Evolutionary conservation across 2,113 vertebrate genomes (phyloP), one percentile per base, ranked within the genome.

Genomic region (Garra rufa): DNA sequence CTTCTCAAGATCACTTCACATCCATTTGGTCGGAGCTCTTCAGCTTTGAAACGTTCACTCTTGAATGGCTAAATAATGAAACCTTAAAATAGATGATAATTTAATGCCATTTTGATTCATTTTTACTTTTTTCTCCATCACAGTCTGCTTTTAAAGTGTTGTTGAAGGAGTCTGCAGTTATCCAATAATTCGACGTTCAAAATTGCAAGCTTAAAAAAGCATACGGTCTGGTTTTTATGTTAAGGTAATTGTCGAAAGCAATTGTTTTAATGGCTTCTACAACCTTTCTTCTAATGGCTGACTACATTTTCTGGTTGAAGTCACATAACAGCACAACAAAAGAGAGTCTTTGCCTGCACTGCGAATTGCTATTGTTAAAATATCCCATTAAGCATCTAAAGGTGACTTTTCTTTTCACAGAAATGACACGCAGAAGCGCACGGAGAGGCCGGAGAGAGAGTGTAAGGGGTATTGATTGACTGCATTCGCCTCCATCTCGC

Each of bases 401-500:
- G 92, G 93, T 94, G 93, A 94, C 93, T 93, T 94, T 94, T 86
- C 89, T 90, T 93, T 94, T 94, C 90, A 92, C 26, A 75, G 82
- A 41, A 82, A 90, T 91, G 92, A 93, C 91, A 92, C 90, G 87
- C 89, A 90, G 84, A 86, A 82, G 28, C 24, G 85, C 93, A 78
- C 88, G 88, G 80, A 67, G 38, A 83, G 85, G 14, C 14, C 8
- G 6, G 15, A 59, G 57, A 28, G 44, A 82, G 76, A 78, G 41
- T 61, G 77, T 59, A 77, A n/a, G 38, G 46, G 44, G 59, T 92
- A 94, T 93, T 93, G 93, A 94, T 94, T 92, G 91, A 90, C 89
- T 90, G 88, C 84, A 84, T 88, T 89, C 74, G 41, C 87, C 87
- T 83, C 82, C 71, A 84, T 89, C 88, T 46, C 85, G 79, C 89